A percentile compares a stretch with the other conserved stretches of the same genome.
Conservation (phyloP, 2,113 vertebrate genomes). For the Mobula birostris region DNA sequence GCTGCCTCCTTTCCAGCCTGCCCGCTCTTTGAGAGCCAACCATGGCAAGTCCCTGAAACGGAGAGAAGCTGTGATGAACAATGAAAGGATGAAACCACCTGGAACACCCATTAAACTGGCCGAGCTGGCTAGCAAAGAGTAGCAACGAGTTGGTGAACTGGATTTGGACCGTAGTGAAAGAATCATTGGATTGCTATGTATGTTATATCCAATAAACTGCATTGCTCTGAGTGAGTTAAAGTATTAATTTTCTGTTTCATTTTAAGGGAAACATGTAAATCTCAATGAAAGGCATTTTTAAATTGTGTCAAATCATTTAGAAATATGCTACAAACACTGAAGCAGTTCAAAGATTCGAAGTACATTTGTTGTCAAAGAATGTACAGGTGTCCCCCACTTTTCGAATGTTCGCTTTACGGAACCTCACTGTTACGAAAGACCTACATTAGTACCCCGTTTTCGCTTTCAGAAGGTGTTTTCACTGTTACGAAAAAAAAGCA, state of each 20-base stretch:
- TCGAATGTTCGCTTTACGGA: too few species aligned
- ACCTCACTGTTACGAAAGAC: too few species aligned
- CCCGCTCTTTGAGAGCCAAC: conserved; percentile 53
- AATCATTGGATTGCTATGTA: not conserved
- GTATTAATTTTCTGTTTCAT: not conserved
- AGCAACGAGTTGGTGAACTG: not conserved
- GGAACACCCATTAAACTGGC: not conserved
- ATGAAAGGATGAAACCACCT: conserved; percentile 26
- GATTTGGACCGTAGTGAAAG: not conserved
- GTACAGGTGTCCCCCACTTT: too few species aligned
- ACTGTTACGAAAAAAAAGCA: too few species aligned
- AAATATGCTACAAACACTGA: not conserved
- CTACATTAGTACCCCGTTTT: too few species aligned
- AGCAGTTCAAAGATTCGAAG: not conserved
- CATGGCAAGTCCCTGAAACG: conserved; percentile 49
- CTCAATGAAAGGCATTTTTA: not conserved
- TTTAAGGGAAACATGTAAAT: not conserved
- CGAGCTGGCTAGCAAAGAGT: not conserved
- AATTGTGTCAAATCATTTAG: not conserved
- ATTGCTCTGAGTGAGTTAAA: not conserved
- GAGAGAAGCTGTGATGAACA: conserved; percentile 43
- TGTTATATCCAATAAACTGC: not conserved
- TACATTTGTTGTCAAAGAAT: too few species aligned
- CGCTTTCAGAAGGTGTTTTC: too few species aligned
- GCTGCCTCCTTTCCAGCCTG: conserved; percentile 47